Evolutionary conservation across 2,888 invertebrate species (phyloP).

Genomic region (Scaptomyza caliginosa): DNA sequence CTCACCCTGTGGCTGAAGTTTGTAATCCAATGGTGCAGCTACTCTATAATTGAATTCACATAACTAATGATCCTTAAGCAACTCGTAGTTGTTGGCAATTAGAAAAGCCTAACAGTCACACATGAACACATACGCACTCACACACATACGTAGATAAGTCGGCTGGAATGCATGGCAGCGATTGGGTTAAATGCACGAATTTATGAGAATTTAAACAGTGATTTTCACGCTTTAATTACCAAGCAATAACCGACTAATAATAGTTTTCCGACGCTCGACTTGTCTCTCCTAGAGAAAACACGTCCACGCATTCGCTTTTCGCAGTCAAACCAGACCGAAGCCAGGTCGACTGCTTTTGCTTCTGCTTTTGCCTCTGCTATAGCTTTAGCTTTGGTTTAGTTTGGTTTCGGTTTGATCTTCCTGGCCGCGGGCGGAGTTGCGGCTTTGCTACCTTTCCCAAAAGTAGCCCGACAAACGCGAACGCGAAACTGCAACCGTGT

Average conservation of each 20-base stretch:
- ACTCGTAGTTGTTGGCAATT: slow-evolving; percentile 55
- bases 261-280: slow-evolving; percentile 32
- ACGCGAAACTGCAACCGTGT: slow-evolving; percentile 81
- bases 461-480: slow-evolving; percentile 56
- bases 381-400: background rate
- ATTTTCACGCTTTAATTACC: slow-evolving; percentile 83
- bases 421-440: slow-evolving; percentile 54
- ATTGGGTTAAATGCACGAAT: slow-evolving; percentile 77
- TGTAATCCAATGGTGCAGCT: slow-evolving; percentile 58
- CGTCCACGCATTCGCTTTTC: slow-evolving; percentile 28
- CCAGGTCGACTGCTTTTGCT: slow-evolving; percentile 6
- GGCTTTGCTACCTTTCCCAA: slow-evolving; percentile 56
- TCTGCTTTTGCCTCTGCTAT: background rate
- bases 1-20: slow-evolving; percentile 41
- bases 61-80: slow-evolving; percentile 62
- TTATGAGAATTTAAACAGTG: slow-evolving; percentile 82
- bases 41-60: slow-evolving; percentile 73
- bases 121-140: slow-evolving; percentile 7
- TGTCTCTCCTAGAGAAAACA: slow-evolving; percentile 27
- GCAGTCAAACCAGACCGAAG: slow-evolving; percentile 4
- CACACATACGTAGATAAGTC: slow-evolving; percentile 4
- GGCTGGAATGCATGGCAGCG: slow-evolving; percentile 38
- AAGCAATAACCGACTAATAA: slow-evolving; percentile 56
- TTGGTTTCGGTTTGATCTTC: slow-evolving; percentile 37
- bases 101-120: slow-evolving; percentile 20